Base-by-base conservation (phyloP, 2,113 vertebrate species). In the Pogona vitticeps region DNA sequence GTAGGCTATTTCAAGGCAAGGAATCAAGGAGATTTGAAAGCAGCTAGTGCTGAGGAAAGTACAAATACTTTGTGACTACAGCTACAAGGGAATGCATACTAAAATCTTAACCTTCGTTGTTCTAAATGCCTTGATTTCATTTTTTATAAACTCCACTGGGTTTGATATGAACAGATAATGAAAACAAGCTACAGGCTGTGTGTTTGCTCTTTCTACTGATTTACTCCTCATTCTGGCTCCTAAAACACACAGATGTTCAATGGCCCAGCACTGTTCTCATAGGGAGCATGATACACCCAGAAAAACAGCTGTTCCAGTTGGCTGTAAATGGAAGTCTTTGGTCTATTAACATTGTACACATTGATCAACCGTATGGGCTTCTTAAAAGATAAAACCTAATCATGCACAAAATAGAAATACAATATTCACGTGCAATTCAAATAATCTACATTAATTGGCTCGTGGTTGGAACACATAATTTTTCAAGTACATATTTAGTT, bases 11-110 rank as follows among this genome's bases (percentile, higher is more conserved):
- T 21, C 56, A 79, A 26, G 21, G 67, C 40, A 78, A 1, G 13
- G 84, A 85, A 90, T 84, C 46, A 84, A 28, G 5, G 31, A 82
- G 46, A 76, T 83, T 87, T 87, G 63, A 65, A 52, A 81, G 0
- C 0, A 76, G 0, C 13, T 18, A 9, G n/a, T 33, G 33, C 80
- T 21, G 70, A 21, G 36, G 26, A 87, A 89, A 13, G 70, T 36
- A 72, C 1, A 67, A 92, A 42, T 59, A 65, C 17, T 38, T 56
- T 26, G 13, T 58, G 21, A 87, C 2, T 59, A 18, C 17, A 0
- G 85, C 68, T 73, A 40, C 12, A 18, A 0, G 4, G 63, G 71
- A 21, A 86, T 77, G 75, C 76, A 88, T 67, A 82, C 84, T 89
- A 21, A 2, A n/a, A 21, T 3, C 28, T 31, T 86, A 71, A 71